Base-by-base conservation (phyloP, 1,140 invertebrate species). In the Drosophila sechellia region DNA sequence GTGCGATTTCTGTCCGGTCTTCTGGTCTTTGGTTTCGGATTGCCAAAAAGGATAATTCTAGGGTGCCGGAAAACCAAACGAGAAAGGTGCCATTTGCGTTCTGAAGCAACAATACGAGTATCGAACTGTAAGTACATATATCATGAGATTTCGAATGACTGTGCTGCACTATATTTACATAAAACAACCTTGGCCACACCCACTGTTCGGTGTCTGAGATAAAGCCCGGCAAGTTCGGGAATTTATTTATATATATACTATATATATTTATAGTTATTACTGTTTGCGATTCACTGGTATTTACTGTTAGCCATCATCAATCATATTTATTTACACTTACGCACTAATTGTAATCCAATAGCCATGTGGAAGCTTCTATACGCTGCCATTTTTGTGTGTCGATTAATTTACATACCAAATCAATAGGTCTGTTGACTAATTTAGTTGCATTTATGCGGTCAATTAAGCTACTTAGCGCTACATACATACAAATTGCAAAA, bases 401-500 rank as follows among this genome's bases (percentile, higher is more conserved):
- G 48, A 72, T 86, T 76, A 53, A 79, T 71, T 69, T 72, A 83
- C 76, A 87, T 66, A 55, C 75, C 35, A 79, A 83, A 83, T 83
- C 70, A 86, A 76, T 57, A 57, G 37, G 64, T 48, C 55, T 69
- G 63, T 56, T 34, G 49, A 61, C 65, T 53, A 43, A 71, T 69
- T 83, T 69, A 56, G 48, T 66, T 77, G 49, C 63, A 58, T 60
- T 76, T 68, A 42, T 74, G 63, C 50, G 55, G 48, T 61, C 64
- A 77, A 78, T 85, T 83, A 76, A 63, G 79, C 80, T 84, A 84
- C 80, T 84, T 79, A 84, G 48, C 61, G 45, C 61, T 87, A 83
- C 66, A 50, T 81, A 86, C 84, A 86, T 70, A 77, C 81, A 86
- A 87, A 77, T 81, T 31, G 79, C 83, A 89, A 79, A 70, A 85